phyloP scores from a whole-genome alignment of 2,797 vertebrate genomes.

The Percopsis omiscomaycus region DNA sequence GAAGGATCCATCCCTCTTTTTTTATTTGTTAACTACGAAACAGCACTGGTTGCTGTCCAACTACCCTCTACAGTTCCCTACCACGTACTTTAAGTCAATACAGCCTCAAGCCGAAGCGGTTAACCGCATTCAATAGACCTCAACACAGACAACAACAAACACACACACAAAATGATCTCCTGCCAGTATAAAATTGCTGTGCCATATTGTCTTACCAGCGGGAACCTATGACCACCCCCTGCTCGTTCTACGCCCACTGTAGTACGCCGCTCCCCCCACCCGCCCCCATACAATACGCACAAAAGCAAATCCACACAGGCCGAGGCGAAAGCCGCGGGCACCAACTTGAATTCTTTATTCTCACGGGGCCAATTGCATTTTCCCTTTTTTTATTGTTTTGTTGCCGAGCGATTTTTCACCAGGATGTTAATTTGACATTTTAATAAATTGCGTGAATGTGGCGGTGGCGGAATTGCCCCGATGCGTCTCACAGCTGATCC shows the following conservation, averaged over 20 bases:
- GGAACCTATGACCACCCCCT: conserved; percentile 48
- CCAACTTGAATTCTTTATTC: conserved; percentile 67
- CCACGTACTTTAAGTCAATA: conserved; percentile 50
- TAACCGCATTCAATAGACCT: conserved; percentile 57
- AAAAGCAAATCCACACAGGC: conserved; percentile 48
- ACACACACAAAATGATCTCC: conserved; percentile 48
- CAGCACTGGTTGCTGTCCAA: conserved; percentile 44
- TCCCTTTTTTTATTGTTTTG: conserved; percentile 69
- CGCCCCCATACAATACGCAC: conserved; percentile 12
- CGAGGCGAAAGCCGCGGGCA: conserved; percentile 32
- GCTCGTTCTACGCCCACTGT: conserved; percentile 33
- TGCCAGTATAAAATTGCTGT: conserved; percentile 56
- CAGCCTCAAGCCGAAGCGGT: conserved; percentile 55
- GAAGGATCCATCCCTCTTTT: conserved; percentile 32
- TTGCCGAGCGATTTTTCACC: conserved; percentile 77
- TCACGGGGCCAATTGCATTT: conserved; percentile 68
- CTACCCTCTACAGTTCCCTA: conserved; percentile 47
- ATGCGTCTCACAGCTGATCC: conserved; percentile 81
- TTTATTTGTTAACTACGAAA: conserved; percentile 23
- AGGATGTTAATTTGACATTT: conserved; percentile 82
- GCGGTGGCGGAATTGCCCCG: conserved; percentile 76
- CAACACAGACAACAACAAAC: conserved; percentile 12
- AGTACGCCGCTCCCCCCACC: conserved; percentile 20
- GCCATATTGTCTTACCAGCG: conserved; percentile 58
- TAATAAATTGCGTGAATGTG: conserved; percentile 78